phyloP scores from a whole-genome alignment of 2,797 vertebrate genomes.

The Loriculus beryllinus region DNA sequence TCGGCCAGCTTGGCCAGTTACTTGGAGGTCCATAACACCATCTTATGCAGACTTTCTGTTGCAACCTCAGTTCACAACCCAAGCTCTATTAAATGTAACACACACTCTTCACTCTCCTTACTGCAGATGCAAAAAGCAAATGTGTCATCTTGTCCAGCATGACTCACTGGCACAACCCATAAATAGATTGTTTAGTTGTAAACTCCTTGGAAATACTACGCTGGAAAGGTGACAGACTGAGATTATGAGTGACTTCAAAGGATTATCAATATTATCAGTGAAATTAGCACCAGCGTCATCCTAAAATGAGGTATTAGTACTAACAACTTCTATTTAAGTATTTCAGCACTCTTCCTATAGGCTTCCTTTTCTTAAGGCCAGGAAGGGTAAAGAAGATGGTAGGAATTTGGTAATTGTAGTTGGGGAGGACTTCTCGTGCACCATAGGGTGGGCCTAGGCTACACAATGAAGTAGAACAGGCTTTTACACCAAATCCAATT shows the following conservation, averaged over 20 bases:
- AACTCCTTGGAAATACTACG: not conserved
- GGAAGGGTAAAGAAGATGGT: not conserved
- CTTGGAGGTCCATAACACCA: not conserved
- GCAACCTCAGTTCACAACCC: not conserved
- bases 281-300: not conserved
- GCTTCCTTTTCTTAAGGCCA: not conserved
- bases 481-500: not conserved
- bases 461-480: not conserved
- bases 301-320: not conserved
- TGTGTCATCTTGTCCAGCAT: not conserved
- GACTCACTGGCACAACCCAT: not conserved
- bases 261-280: not conserved
- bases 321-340: not conserved
- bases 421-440: not conserved
- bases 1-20: not conserved
- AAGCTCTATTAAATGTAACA: not conserved
- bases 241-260: not conserved
- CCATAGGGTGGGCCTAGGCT: fast-evolving
- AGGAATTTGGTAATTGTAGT: not conserved
- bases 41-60: not conserved
- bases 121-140: not conserved
- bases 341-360: not conserved
- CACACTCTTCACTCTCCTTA: not conserved
- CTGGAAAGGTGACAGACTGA: not conserved
- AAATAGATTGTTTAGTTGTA: not conserved